phyloP scores from a whole-genome alignment of 2,113 vertebrate species.

The Microcebus jonahi region DNA sequence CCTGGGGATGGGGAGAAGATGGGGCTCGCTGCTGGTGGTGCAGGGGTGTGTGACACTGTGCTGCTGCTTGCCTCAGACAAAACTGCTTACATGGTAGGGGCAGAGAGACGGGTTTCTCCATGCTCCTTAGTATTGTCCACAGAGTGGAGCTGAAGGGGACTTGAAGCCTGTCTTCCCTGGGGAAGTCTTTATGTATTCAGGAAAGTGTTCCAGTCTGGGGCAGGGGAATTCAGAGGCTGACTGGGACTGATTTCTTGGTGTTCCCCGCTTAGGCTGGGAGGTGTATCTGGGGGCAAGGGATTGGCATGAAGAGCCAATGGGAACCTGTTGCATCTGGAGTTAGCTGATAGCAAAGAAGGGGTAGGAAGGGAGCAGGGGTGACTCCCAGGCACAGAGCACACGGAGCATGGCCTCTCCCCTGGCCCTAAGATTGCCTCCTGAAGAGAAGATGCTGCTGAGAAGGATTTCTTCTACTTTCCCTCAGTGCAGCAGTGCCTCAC shows the following conservation, averaged over 20 bases:
- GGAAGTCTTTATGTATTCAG: background rate
- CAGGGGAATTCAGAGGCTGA: background rate
- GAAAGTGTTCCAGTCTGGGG: constrained; percentile 59
- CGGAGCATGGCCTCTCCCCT: background rate
- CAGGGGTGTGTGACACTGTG: constrained; percentile 50
- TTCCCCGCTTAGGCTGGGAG: background rate
- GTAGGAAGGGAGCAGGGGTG: background rate
- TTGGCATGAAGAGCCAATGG: constrained; percentile 8
- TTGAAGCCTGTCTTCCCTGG: background rate
- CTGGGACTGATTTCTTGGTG: background rate
- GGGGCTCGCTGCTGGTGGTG: background rate
- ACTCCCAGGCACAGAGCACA: background rate
- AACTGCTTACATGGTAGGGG: background rate
- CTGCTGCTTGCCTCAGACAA: constrained; percentile 53
- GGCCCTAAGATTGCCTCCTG: background rate
- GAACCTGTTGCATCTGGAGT: constrained; percentile 79
- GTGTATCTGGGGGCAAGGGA: constrained; percentile 1
- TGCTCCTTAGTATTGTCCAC: background rate
- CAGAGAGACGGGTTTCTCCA: background rate
- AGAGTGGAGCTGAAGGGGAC: background rate
- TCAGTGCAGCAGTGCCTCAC: constrained; percentile 5
- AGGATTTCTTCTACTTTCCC: background rate
- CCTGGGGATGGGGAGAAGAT: constrained; percentile 14
- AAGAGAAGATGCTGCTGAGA: background rate
- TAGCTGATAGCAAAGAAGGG: background rate